Evolutionary conservation across 2,113 vertebrate species (phyloP).

Genomic region (Lepisosteus osseus): DNA sequence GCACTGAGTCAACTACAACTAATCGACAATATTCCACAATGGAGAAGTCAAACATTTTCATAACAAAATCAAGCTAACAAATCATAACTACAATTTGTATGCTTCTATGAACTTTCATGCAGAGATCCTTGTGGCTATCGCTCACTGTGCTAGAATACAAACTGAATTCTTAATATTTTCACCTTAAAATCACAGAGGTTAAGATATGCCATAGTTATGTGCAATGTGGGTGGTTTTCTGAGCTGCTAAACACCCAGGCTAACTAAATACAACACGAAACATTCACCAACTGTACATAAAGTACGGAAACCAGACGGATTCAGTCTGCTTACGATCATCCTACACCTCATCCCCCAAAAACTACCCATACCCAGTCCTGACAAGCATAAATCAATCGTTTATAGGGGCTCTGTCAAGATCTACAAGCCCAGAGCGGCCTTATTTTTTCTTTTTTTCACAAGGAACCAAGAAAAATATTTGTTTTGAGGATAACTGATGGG

Average conservation of each 20-base stretch:
- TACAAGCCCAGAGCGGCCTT: conserved; percentile 44
- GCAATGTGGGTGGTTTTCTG: conserved; percentile 71
- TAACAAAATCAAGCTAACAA: no score
- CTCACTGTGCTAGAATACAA: conserved; percentile 20
- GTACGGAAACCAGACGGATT: conserved; percentile 50
- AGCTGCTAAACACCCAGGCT: conserved; percentile 53
- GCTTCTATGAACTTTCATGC: not conserved
- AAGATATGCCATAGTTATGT: conserved; percentile 44
- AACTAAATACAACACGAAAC: conserved; percentile 60
- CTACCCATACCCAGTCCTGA: conserved; percentile 49
- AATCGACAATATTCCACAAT: no score
- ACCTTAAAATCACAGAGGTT: conserved; percentile 32
- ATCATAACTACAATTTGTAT: not conserved
- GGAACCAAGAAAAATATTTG: conserved; percentile 71
- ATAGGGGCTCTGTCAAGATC: conserved; percentile 46
- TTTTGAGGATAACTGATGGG: conserved; percentile 51
- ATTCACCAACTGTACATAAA: conserved; percentile 49
- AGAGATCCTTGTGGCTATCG: not conserved
- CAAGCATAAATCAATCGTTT: conserved; percentile 68
- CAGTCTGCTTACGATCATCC: conserved; percentile 52
- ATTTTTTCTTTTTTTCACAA: conserved; percentile 54
- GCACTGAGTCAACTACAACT: no score
- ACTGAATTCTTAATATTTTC: conserved; percentile 27
- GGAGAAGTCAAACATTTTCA: no score
- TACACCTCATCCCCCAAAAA: conserved; percentile 42